Base-by-base conservation (phyloP, 2,113 vertebrate genomes). In the Hydrolagus affinis region DNA sequence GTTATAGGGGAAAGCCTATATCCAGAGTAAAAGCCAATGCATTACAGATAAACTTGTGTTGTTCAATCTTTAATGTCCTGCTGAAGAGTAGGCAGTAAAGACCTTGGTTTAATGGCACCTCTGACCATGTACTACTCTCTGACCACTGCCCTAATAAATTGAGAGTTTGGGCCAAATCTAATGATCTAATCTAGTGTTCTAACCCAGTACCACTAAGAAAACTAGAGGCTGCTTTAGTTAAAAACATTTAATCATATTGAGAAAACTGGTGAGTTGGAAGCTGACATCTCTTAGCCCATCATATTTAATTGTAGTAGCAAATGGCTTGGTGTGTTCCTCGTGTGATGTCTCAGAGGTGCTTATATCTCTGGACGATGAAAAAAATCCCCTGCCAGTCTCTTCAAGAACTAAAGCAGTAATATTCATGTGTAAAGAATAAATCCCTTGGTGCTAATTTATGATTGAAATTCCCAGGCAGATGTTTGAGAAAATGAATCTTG, bases 331-430 rank as follows among this genome's bases (percentile, higher is more conserved):
- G 44, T 44, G 44, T 44, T 44, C 44, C 44, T 44, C 44, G 44
- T 44, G 44, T 44, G 44, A 44, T 44, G 44, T 44, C 44, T 44
- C 44, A 44, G 44, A 44, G 44, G 44, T 44, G 44, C 44, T 44
- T 44, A 44, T 44, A 44, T 44, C 44, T 44, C 44, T 44, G 44
- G 44, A 44, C 2, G 6, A 44, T 44, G 44, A 44, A 44, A 6
- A 4, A 56, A 74, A 44, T 74, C 60, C n/a, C n/a, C 60, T 57
- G 6, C 21, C 59, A 57, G 14, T 77, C 8, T 17, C 10, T 77
- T 77, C n/a, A 77, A 6, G 75, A 60, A 25, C 59, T 60, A 59
- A 69, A 69, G 73, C 73, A 75, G 32, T 21, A 75, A 56, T 75
- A 77, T 59, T 17, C 11, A 77, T 77, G 4, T 57, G 56, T 56